Percentiles rank a stretch among this genome's conserved stretches.
phyloP scores from a whole-genome alignment of 2,888 invertebrate species.

The Nephrotoma flavescens region DNA sequence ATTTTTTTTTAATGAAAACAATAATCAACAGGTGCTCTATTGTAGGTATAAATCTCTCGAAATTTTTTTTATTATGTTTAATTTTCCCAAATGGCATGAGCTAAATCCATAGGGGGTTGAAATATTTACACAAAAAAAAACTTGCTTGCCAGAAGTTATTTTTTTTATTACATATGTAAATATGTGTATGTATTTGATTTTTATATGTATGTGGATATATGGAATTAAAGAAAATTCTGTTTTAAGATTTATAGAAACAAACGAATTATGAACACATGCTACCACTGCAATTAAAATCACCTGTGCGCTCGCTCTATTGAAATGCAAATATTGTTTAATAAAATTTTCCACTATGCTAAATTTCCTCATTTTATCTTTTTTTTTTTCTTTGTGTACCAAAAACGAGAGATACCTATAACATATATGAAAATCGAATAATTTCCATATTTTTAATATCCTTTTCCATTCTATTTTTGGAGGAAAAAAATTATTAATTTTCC shows the following conservation, averaged over 20 bases:
- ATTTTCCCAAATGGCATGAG: background rate
- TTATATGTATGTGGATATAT: background rate
- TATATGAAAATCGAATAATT: background rate
- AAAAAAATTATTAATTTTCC: background rate
- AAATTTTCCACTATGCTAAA: background rate
- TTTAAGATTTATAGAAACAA: background rate
- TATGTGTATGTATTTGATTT: background rate
- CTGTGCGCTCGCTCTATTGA: background rate
- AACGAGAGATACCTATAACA: background rate
- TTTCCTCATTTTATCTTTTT: background rate
- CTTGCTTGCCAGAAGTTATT: background rate
- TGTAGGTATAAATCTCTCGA: background rate
- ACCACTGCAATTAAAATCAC: background rate
- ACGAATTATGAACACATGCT: background rate
- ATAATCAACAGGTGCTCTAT: background rate
- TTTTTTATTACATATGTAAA: background rate
- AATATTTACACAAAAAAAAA: background rate
- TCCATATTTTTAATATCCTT: background rate
- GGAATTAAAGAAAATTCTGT: background rate
- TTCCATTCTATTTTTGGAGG: background rate
- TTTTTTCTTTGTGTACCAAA: background rate
- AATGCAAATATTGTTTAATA: background rate
- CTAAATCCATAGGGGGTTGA: background rate
- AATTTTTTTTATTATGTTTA: background rate
- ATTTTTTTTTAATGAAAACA: background rate